Conservation (phyloP, 2,888 invertebrate genomes). For the Plebejus melissa region DNA sequence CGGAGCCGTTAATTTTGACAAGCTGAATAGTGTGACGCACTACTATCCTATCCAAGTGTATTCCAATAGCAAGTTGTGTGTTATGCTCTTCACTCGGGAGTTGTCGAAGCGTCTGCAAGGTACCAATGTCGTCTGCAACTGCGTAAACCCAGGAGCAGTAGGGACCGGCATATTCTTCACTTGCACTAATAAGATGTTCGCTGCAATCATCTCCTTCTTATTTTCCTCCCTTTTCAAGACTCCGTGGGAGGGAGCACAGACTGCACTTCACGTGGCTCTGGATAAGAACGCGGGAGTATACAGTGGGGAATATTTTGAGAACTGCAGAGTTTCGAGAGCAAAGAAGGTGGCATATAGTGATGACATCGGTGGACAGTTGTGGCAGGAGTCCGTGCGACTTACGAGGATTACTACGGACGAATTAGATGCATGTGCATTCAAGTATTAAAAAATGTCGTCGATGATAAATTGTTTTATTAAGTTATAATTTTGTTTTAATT, state of each 20-base stretch:
- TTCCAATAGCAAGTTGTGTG: slow-evolving; percentile 83
- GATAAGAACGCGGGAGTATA: slow-evolving; percentile 84
- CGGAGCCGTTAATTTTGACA: slow-evolving; percentile 83
- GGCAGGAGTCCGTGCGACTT: slow-evolving; percentile 87
- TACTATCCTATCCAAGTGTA: slow-evolving; percentile 75
- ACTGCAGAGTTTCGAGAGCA: slow-evolving; percentile 83
- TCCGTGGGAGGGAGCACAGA: slow-evolving; percentile 89
- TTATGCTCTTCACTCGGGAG: slow-evolving; percentile 85
- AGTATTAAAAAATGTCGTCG: neutral
- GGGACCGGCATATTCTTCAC: slow-evolving; percentile 89
- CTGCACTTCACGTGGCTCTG: slow-evolving; percentile 84
- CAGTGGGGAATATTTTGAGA: slow-evolving; percentile 87
- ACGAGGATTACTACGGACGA: slow-evolving; percentile 82
- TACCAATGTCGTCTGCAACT: slow-evolving; percentile 85
- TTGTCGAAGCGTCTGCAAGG: slow-evolving; percentile 81
- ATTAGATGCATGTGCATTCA: slow-evolving; percentile 74
- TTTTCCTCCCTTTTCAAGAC: slow-evolving; percentile 85
- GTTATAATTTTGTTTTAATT: neutral
- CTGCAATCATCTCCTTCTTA: slow-evolving; percentile 77
- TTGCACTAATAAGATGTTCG: slow-evolving; percentile 64
- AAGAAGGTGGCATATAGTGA: slow-evolving; percentile 80
- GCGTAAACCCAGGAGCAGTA: slow-evolving; percentile 91
- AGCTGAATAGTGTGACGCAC: slow-evolving; percentile 80
- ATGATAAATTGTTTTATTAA: neutral
- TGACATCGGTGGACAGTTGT: slow-evolving; percentile 84